phyloP scores from a whole-genome alignment of 2,113 vertebrate species.

The Poecilia latipinna region DNA sequence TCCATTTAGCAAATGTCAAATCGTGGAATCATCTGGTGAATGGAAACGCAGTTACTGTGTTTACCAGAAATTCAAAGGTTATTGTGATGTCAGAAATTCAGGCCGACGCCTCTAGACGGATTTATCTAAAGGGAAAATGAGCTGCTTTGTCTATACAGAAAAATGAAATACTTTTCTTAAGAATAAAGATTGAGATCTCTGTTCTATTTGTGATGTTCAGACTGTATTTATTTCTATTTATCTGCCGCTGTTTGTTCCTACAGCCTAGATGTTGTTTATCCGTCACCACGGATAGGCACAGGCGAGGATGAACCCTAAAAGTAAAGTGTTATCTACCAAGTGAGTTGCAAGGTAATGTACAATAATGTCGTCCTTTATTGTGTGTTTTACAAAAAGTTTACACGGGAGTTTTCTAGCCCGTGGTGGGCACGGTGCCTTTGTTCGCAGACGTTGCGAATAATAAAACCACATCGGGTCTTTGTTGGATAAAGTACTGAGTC shows the following conservation, averaged over 20 bases:
- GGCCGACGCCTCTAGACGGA: not conserved
- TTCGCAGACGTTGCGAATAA: slow-evolving; percentile 27
- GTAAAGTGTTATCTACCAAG: not conserved
- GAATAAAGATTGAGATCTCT: not conserved
- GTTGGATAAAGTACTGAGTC: slow-evolving; percentile 9
- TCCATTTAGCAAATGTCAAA: no score
- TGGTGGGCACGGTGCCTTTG: slow-evolving; percentile 16
- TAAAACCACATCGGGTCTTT: slow-evolving; percentile 20
- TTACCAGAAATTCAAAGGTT: not conserved
- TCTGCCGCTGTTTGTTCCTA: not conserved
- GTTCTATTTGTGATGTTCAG: not conserved
- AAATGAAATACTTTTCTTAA: not conserved
- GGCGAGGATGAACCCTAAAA: not conserved
- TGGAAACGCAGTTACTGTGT: not conserved
- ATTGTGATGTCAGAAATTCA: not conserved
- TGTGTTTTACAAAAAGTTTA: not conserved
- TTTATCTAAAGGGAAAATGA: not conserved
- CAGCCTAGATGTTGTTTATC: not conserved
- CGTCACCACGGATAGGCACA: not conserved
- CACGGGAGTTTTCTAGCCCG: not conserved
- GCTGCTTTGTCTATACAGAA: not conserved
- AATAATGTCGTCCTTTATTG: not conserved
- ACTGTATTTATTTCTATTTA: not conserved
- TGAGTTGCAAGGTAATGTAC: not conserved
- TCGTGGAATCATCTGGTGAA: no score